Evolutionary conservation across 1,140 invertebrate genomes (phyloP).

Genomic region (Drosophila saltans): DNA sequence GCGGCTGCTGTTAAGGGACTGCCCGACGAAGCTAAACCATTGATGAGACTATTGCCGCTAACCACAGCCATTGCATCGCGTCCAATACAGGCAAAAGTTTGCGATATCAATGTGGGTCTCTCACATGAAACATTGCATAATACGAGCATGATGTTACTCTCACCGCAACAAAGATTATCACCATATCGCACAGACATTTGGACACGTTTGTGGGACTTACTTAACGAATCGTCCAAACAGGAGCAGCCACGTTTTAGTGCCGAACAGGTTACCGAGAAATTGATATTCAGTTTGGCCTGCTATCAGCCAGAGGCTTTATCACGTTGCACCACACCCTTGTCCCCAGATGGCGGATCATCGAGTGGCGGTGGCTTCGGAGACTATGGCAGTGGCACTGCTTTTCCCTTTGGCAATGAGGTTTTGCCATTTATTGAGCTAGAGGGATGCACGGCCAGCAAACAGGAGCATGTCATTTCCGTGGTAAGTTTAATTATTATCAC

Average conservation of each 20-base stretch:
- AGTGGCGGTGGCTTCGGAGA: slow-evolving; percentile 83
- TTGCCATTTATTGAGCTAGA: slow-evolving; percentile 93
- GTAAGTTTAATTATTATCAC: slow-evolving; percentile 81
- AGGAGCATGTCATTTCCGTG: slow-evolving; percentile 93
- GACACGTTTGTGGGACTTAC: slow-evolving; percentile 90
- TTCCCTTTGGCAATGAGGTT: slow-evolving; percentile 84
- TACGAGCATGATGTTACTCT: slow-evolving; percentile 91
- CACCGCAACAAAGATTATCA: slow-evolving; percentile 90
- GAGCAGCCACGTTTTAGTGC: slow-evolving; percentile 87
- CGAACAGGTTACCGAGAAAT: slow-evolving; percentile 88
- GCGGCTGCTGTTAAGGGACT: slow-evolving; percentile 89
- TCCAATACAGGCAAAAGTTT: slow-evolving; percentile 75
- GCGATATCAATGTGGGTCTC: slow-evolving; percentile 75
- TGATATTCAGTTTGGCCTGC: slow-evolving; percentile 90
- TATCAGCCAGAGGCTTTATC: slow-evolving; percentile 94
- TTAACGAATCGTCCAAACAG: slow-evolving; percentile 84
- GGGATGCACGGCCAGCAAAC: slow-evolving; percentile 92
- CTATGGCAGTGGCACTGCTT: slow-evolving; percentile 74
- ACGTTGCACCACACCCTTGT: slow-evolving; percentile 91
- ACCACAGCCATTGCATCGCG: slow-evolving; percentile 85
- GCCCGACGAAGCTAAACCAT: slow-evolving; percentile 87
- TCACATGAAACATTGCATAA: slow-evolving; percentile 90
- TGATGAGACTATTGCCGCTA: slow-evolving; percentile 88
- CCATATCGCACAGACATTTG: slow-evolving; percentile 92
- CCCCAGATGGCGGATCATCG: slow-evolving; percentile 85